A percentile compares a stretch with the other conserved stretches of the same genome.
Conservation (phyloP, 1,140 invertebrate genomes). For the Meloidogyne hapla region DNA sequence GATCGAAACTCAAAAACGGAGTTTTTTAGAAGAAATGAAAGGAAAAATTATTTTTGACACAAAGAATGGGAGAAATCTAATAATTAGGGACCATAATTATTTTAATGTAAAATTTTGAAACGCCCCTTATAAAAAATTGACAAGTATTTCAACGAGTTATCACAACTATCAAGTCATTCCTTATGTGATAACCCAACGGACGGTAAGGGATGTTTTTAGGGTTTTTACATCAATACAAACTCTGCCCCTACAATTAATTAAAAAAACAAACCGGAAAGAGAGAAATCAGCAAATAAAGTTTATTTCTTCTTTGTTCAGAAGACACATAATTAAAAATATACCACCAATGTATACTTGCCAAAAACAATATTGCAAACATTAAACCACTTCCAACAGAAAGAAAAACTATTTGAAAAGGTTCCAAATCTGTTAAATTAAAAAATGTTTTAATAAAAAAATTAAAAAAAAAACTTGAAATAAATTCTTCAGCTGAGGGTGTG, state of each 20-base stretch:
- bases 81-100: too few species aligned
- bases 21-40: too few species aligned
- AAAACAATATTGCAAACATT: conserved; percentile 21
- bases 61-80: too few species aligned
- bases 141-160: too few species aligned
- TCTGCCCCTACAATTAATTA: background rate
- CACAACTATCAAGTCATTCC: too few species aligned
- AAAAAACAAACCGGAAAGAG: conserved; percentile 35
- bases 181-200: too few species aligned
- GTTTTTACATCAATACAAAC: too few species aligned
- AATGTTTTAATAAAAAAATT: conserved; percentile 8
- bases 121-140: too few species aligned
- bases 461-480: conserved; percentile 9
- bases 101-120: too few species aligned
- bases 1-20: too few species aligned
- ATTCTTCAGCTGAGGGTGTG: conserved; percentile 16
- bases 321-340: conserved; percentile 42
- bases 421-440: conserved; percentile 7
- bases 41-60: too few species aligned
- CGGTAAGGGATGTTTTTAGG: too few species aligned
- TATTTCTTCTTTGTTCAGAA: conserved; percentile 43
- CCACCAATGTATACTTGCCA: conserved; percentile 41
- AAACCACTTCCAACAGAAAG: conserved; percentile 28
- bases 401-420: conserved; percentile 31
- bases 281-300: conserved; percentile 49